Evolutionary conservation across 1,140 invertebrate genomes (phyloP).

Genomic region (Mycetomoellerius zeteki): DNA sequence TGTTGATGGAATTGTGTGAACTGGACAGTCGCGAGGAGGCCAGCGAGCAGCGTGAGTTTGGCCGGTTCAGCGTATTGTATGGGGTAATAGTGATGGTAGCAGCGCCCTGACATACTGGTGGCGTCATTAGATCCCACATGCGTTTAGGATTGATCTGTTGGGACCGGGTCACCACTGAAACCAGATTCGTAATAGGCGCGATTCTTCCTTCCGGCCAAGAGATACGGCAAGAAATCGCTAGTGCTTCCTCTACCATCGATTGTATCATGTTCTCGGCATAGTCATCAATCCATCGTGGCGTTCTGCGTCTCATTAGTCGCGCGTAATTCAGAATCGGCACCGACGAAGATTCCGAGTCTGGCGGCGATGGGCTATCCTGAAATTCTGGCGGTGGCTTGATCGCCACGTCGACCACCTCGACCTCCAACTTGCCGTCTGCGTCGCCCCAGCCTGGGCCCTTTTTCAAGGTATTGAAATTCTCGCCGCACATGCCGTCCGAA

Average conservation of each 20-base stretch:
- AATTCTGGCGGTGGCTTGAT: conserved; percentile 94
- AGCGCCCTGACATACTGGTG: conserved; percentile 87
- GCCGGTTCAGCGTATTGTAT: conserved; percentile 87
- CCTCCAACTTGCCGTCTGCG: conserved; percentile 82
- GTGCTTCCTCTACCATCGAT: conserved; percentile 82
- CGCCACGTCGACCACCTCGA: conserved; percentile 86
- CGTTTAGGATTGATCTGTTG: conserved; percentile 83
- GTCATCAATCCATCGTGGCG: conserved; percentile 79
- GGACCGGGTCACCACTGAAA: conserved; percentile 64
- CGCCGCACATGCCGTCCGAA: conserved; percentile 91
- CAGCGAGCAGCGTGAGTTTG: conserved; percentile 91
- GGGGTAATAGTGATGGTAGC: conserved; percentile 85
- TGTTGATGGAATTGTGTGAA: conserved; percentile 93
- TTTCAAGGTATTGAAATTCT: conserved; percentile 94
- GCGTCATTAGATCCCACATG: conserved; percentile 89
- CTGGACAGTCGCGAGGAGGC: conserved; percentile 92
- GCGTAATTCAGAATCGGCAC: conserved; percentile 81
- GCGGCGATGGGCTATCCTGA: conserved; percentile 89
- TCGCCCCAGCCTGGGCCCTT: conserved; percentile 90
- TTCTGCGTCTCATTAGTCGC: conserved; percentile 73
- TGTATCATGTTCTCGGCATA: conserved; percentile 82
- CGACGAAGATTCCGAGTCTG: conserved; percentile 82
- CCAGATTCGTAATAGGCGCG: conserved; percentile 64
- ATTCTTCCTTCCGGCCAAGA: conserved; percentile 85
- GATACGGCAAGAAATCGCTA: conserved; percentile 83